Base-by-base conservation (phyloP, 2,888 invertebrate species). In the Amphimallon solstitiale region DNA sequence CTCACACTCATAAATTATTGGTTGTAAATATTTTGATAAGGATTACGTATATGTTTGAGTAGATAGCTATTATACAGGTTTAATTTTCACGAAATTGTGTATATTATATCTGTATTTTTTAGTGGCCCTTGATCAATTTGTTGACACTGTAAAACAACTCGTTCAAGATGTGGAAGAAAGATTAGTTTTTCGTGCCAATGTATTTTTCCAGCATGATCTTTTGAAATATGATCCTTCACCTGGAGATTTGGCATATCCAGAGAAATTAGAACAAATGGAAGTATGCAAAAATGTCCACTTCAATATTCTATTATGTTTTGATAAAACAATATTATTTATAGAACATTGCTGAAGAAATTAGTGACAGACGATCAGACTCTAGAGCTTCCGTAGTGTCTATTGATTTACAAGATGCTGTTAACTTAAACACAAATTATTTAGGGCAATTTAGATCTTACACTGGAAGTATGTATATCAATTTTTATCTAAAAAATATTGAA, bases 211-310 rank as follows among this genome's bases (percentile, higher is more conserved):
- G 62, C 91, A 92, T 0, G 98, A 99, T 82, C 94, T 99, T 72
- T 85, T 93, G 66, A 87, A 89, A 72, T 94, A 94, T 80, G 88
- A 92, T 69, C 95, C 98, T 0, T 96, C 96, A 9, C 89, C 92
- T 2, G 98, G 98, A 0, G 99, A 99, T 85, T 86, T 99, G 68
- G 97, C 98, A 0, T 99, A 99, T 85, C 99, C 99, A 0, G 95
- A 97, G 75, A 98, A 98, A 81, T 85, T 99, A 68, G 90, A 94
- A 81, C 97, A 98, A 94, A 98, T 99, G 97, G 95, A 97, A 87
- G 94, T 87, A 72, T 12, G 48, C 6, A 10, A 29, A 23, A 23
- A 23, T 23, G 5, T 2, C 2, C 23, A 4, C 34, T 38, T 17
- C 2, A n/a, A 15, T 21, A 21, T 23, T 51, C 37, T 45, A 17